These are phyloP conservation scores for Mellilla xanthometata DNA, from an alignment of 2,888 invertebrate species.

Conservation along the genomic window DNA sequence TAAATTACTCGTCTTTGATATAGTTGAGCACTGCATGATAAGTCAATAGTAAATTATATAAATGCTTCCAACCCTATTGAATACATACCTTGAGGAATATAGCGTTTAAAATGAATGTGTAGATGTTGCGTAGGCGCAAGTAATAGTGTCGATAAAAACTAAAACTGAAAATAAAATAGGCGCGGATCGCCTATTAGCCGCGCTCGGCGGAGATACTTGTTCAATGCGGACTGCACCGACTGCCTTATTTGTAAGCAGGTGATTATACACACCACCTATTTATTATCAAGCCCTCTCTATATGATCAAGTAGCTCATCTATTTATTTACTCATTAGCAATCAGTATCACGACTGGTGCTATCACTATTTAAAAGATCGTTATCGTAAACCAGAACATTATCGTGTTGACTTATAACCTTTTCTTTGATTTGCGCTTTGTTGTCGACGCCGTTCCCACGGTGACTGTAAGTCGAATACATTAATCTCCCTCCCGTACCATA, in stretches of 20 bases:
- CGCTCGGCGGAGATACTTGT: conserved; percentile 48
- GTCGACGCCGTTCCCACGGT: conserved; percentile 25
- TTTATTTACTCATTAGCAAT: conserved; percentile 25
- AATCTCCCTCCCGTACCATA: conserved; percentile 27
- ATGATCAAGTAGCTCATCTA: conserved; percentile 20
- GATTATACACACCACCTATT: conserved; percentile 47
- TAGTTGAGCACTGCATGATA: not conserved
- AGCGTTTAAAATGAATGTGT: conserved; percentile 18
- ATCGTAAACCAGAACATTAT: not conserved
- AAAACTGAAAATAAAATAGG: conserved; percentile 67
- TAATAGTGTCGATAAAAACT: conserved; percentile 63
- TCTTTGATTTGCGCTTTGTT: conserved; percentile 26
- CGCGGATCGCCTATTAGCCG: conserved; percentile 61
- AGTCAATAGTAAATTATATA: not conserved
- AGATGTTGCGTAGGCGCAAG: conserved; percentile 60
- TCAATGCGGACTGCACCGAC: conserved; percentile 49
- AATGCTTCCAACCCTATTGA: conserved; percentile 47
- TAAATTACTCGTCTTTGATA: not conserved
- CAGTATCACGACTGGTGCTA: not conserved
- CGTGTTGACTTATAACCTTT: conserved; percentile 5
- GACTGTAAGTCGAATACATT: conserved; percentile 20
- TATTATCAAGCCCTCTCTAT: conserved; percentile 11
- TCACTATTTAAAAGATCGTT: conserved; percentile 7
- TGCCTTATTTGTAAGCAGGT: conserved; percentile 61
- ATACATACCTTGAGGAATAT: conserved; percentile 1